phyloP scores from a whole-genome alignment of 2,797 vertebrate species.

The Eospalax fontanierii region DNA sequence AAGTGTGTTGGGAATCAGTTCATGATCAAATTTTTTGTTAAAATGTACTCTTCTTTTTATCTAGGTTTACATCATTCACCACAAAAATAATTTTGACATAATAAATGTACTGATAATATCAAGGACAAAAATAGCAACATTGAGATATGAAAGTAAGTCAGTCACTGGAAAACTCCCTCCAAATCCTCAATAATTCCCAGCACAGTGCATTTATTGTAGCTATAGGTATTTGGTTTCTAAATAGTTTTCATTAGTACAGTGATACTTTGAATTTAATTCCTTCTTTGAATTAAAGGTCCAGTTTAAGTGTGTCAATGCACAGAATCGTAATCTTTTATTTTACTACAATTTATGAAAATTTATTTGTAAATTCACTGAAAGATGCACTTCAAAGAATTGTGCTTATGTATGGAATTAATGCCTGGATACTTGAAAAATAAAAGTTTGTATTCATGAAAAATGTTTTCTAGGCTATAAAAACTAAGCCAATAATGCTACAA shows the following conservation, averaged over 20 bases:
- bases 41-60: slow-evolving; percentile 41
- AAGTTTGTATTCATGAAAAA: slow-evolving; percentile 37
- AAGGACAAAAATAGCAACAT: slow-evolving; percentile 42
- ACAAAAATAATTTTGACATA: slow-evolving; percentile 42
- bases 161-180: slow-evolving; percentile 3
- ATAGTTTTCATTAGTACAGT: slow-evolving; percentile 15
- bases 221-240: slow-evolving; percentile 26
- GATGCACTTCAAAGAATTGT: not conserved
- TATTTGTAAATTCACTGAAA: not conserved
- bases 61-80: slow-evolving; percentile 3
- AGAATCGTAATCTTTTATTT: slow-evolving; percentile 39
- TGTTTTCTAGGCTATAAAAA: not conserved
- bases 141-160: slow-evolving; percentile 54
- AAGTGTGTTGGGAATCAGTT: not conserved
- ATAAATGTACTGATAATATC: slow-evolving; percentile 44
- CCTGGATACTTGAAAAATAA: slow-evolving; percentile 29
- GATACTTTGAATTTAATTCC: not conserved
- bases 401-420: not conserved
- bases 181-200: not conserved
- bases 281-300: slow-evolving; percentile 7
- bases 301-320: not conserved
- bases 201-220: not conserved
- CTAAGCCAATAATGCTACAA: slow-evolving; percentile 6
- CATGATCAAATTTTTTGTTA: slow-evolving; percentile 18
- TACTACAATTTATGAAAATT: not conserved